Conservation (phyloP, 1,140 invertebrate genomes). For the Homalodisca vitripennis region DNA sequence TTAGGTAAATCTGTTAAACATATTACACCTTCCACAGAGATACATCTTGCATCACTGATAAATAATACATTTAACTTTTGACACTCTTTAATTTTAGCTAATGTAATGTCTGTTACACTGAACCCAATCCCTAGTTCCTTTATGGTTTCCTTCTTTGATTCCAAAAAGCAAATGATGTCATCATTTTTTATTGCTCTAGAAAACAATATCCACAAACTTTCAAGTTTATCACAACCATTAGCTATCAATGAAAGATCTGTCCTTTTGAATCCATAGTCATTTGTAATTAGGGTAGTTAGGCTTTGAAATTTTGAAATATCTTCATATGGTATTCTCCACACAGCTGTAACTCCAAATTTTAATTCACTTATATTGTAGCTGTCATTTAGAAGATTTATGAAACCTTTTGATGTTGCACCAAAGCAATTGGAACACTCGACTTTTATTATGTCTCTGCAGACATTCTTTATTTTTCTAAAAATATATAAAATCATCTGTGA, state of each 20-base stretch:
- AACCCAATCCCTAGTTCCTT: not conserved
- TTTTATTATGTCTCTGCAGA: not conserved
- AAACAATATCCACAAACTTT: slow-evolving; percentile 4
- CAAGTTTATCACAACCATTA: not conserved
- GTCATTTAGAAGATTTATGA: not conserved
- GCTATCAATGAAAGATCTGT: not conserved
- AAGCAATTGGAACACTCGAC: not conserved
- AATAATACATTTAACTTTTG: not conserved
- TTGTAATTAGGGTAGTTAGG: not conserved
- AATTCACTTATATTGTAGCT: not conserved
- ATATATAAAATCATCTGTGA: no score
- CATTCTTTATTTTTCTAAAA: no score
- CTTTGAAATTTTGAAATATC: slow-evolving; percentile 3
- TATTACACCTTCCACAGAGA: not conserved
- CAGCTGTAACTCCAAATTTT: not conserved
- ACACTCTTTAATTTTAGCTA: slow-evolving; percentile 8
- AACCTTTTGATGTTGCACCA: not conserved
- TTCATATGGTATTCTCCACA: not conserved
- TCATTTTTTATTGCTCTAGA: not conserved
- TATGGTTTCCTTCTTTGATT: not conserved
- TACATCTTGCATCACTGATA: not conserved
- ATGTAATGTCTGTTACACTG: not conserved
- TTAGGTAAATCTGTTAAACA: not conserved
- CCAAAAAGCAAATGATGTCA: slow-evolving; percentile 12
- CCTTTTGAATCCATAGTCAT: slow-evolving; percentile 10